Conservation (phyloP, 1,140 invertebrate species). For the Hyles euphorbiae region DNA sequence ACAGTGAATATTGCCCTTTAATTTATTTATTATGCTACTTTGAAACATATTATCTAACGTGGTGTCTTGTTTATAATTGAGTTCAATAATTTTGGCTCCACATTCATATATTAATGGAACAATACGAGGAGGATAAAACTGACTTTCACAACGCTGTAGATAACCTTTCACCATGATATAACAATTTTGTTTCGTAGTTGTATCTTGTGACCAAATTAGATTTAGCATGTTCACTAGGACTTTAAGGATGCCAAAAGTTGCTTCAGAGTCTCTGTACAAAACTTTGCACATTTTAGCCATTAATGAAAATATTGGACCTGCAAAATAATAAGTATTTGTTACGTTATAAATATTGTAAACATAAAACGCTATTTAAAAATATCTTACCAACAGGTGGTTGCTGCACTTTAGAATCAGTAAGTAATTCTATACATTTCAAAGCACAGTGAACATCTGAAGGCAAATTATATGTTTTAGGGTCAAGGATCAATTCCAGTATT, state of each 20-base stretch:
- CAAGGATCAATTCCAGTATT: slow-evolving; percentile 46
- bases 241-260: slow-evolving; percentile 35
- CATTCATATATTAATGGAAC: slow-evolving; percentile 53
- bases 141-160: slow-evolving; percentile 41
- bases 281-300: slow-evolving; percentile 53
- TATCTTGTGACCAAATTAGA: slow-evolving; percentile 36
- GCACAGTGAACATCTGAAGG: slow-evolving; percentile 40
- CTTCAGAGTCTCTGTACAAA: slow-evolving; percentile 46
- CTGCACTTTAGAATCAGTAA: slow-evolving; percentile 35
- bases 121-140: slow-evolving; percentile 46
- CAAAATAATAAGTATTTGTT: background rate
- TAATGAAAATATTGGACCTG: slow-evolving; percentile 39
- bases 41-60: slow-evolving; percentile 35
- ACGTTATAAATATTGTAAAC: too few species aligned
- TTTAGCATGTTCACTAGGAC: slow-evolving; percentile 42
- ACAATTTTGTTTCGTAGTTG: slow-evolving; percentile 46
- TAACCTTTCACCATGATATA: slow-evolving; percentile 61
- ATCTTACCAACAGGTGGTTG: slow-evolving; percentile 45
- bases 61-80: slow-evolving; percentile 29
- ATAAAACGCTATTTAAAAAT: too few species aligned
- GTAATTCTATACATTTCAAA: slow-evolving; percentile 40
- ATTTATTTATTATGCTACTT: slow-evolving; percentile 32
- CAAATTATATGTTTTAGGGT: slow-evolving; percentile 49
- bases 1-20: slow-evolving; percentile 41
- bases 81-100: slow-evolving; percentile 39